phyloP scores from a whole-genome alignment of 2,888 invertebrate genomes.

The Coleophora deauratella region DNA sequence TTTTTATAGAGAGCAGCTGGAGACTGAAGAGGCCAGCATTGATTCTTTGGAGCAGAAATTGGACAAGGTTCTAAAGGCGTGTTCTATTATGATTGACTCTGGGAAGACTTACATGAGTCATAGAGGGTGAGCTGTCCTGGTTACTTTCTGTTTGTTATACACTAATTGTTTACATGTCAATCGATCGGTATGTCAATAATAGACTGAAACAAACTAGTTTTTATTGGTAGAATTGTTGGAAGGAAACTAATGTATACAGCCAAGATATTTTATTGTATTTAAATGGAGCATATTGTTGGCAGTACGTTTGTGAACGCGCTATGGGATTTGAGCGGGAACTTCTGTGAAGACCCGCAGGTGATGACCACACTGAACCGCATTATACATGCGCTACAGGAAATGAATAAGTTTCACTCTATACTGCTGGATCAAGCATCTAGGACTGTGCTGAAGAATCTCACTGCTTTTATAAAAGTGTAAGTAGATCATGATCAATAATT shows the following conservation, averaged over 20 bases:
- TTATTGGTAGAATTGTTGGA: no score
- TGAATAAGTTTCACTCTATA: slow-evolving; percentile 94
- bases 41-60: slow-evolving; percentile 91
- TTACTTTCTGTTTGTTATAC: slow-evolving; percentile 24
- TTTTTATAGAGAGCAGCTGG: slow-evolving; percentile 82
- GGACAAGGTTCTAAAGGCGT: slow-evolving; percentile 93
- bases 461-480: slow-evolving; percentile 91
- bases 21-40: slow-evolving; percentile 89
- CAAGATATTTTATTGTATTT: background rate
- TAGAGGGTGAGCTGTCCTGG: slow-evolving; percentile 81
- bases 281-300: slow-evolving; percentile 8
- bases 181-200: no score
- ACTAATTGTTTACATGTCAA: background rate
- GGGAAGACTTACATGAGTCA: slow-evolving; percentile 94
- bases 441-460: slow-evolving; percentile 92
- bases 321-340: slow-evolving; percentile 92
- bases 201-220: no score
- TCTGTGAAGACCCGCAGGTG: slow-evolving; percentile 87
- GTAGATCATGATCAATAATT: no score
- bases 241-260: background rate
- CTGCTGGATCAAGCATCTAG: slow-evolving; percentile 93
- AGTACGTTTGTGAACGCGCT: slow-evolving; percentile 89
- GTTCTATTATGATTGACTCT: slow-evolving; percentile 91
- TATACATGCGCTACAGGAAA: slow-evolving; percentile 86
- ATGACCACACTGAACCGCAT: slow-evolving; percentile 80